These are phyloP conservation scores for Drosophila cardini DNA, from an alignment of 1,140 invertebrate species.

Conservation along the genomic window DNA sequence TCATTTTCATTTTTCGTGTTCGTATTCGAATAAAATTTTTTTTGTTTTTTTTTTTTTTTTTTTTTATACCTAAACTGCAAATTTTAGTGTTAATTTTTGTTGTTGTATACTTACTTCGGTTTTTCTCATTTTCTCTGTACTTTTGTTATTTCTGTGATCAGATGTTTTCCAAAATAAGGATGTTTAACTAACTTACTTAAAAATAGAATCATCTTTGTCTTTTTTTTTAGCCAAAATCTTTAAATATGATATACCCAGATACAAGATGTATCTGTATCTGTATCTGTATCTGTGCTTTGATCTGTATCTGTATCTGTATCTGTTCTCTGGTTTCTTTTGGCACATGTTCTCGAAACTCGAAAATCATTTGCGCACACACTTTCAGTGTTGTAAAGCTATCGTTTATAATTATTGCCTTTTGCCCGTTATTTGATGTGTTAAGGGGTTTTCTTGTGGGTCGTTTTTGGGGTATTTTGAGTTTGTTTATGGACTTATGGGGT, in stretches of 20 bases:
- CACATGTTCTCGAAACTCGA: slow-evolving; percentile 46
- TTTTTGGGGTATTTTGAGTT: not conserved
- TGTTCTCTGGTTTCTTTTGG: slow-evolving; percentile 32
- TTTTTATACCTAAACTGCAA: slow-evolving; percentile 75
- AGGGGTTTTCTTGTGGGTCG: not conserved
- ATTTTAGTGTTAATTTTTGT: slow-evolving; percentile 57
- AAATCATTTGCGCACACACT: slow-evolving; percentile 52
- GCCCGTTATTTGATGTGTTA: slow-evolving; percentile 12
- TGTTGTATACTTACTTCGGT: slow-evolving; percentile 36
- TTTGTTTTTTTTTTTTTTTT: slow-evolving; percentile 22
- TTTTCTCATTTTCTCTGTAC: slow-evolving; percentile 27
- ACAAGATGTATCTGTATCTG: slow-evolving; percentile 40
- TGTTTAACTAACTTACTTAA: slow-evolving; percentile 78
- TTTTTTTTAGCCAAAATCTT: slow-evolving; percentile 33
- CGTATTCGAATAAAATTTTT: slow-evolving; percentile 1
- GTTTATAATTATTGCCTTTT: slow-evolving; percentile 39
- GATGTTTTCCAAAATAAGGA: slow-evolving; percentile 81
- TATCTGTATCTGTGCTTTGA: slow-evolving; percentile 37
- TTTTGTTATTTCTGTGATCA: slow-evolving; percentile 81
- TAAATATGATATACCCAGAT: slow-evolving; percentile 42
- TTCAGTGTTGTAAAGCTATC: slow-evolving; percentile 48
- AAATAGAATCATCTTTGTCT: slow-evolving; percentile 48
- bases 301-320: slow-evolving; percentile 44
- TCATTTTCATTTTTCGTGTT: slow-evolving; percentile 28
- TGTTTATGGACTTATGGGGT: slow-evolving; percentile 12